Conservation (phyloP, 2,113 vertebrate species). For the Ploceus nigricollis region DNA sequence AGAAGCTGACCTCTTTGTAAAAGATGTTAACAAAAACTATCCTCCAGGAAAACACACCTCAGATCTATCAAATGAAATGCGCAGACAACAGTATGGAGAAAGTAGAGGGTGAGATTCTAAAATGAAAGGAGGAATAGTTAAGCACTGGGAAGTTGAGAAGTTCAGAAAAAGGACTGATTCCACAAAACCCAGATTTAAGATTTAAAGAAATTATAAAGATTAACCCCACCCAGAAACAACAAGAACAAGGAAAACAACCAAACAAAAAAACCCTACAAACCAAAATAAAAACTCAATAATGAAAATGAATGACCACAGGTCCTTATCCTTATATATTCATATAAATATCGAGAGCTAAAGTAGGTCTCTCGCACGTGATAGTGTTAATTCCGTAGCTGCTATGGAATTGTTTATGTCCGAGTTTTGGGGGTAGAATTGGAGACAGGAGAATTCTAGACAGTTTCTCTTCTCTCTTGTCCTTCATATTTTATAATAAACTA, state of each 20-base stretch:
- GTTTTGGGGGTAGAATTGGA: rapidly evolving
- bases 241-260: background rate
- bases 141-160: rapidly evolving
- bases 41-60: background rate
- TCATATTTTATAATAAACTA: background rate
- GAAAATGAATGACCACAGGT: background rate
- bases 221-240: background rate
- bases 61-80: background rate
- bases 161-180: background rate
- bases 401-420: background rate
- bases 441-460: background rate
- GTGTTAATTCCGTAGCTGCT: background rate
- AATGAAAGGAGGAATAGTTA: background rate
- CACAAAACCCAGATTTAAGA: background rate
- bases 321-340: rapidly evolving
- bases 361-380: background rate
- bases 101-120: background rate
- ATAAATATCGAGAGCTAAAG: background rate
- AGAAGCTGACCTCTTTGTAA: background rate
- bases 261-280: rapidly evolving
- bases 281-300: background rate
- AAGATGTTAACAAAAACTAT: background rate
- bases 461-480: background rate
- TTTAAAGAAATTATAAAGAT: background rate
- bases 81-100: background rate